These are phyloP conservation scores for Hepsetus odoe DNA, from an alignment of 2,113 vertebrate genomes.

Conservation along the genomic window DNA sequence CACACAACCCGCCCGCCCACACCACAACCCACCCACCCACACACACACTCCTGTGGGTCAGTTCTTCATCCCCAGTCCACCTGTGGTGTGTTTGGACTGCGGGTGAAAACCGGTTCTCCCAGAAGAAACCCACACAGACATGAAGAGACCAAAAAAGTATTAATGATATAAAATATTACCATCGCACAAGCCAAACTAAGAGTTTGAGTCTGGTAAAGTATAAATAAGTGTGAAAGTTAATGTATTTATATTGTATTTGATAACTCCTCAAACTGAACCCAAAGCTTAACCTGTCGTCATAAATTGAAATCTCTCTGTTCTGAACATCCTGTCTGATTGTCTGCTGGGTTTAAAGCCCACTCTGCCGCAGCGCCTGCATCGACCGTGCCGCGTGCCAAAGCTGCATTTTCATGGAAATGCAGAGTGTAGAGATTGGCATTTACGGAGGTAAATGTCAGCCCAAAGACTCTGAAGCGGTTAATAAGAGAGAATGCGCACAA, in stretches of 20 bases:
- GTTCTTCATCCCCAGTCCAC: too few relatives aligned
- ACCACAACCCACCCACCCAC: too few relatives aligned
- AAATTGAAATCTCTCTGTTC: background rate
- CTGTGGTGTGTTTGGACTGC: too few relatives aligned
- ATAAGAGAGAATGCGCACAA: constrained; percentile 46
- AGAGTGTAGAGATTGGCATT: constrained; percentile 44
- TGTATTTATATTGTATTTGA: too few relatives aligned
- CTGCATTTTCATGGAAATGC: constrained; percentile 45
- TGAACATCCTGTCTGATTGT: constrained; percentile 9
- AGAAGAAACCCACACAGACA: too few relatives aligned
- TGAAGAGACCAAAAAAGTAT: too few relatives aligned
- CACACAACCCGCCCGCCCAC: too few relatives aligned
- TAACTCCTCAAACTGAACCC: background rate
- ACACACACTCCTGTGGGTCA: too few relatives aligned
- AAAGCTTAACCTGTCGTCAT: background rate
- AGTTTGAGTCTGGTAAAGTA: background rate
- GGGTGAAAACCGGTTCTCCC: too few relatives aligned
- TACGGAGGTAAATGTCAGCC: constrained; percentile 58
- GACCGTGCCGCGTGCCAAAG: constrained; percentile 1
- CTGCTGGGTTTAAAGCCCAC: constrained; percentile 6
- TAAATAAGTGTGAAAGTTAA: background rate
- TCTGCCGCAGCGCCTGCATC: constrained; percentile 4
- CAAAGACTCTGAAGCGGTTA: constrained; percentile 42
- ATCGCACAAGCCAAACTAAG: too few relatives aligned
- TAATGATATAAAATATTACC: too few relatives aligned